These are phyloP conservation scores for Rhynchonycteris naso DNA, from an alignment of 2,797 vertebrate species.

Conservation along the genomic window DNA sequence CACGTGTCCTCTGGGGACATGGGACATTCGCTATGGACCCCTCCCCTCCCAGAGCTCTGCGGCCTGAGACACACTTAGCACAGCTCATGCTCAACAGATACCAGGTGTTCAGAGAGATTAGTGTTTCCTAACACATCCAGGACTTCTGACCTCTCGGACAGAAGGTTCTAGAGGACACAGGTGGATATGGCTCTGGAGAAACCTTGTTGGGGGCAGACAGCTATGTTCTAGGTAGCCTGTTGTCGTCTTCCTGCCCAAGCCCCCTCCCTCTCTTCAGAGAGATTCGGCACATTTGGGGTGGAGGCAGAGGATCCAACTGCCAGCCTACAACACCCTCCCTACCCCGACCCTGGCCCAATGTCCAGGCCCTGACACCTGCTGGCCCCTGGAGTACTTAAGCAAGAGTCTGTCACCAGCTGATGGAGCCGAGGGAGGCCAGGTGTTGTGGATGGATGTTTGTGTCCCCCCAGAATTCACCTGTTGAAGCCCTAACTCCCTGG, in stretches of 20 bases:
- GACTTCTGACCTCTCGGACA: background rate
- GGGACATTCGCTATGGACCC: fast-evolving
- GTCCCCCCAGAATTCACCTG: fast-evolving
- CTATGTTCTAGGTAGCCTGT: background rate
- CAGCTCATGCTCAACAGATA: background rate
- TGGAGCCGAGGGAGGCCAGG: background rate
- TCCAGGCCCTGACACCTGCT: background rate
- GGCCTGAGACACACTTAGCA: fast-evolving
- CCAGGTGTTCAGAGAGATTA: fast-evolving
- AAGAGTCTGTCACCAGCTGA: background rate
- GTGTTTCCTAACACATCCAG: background rate
- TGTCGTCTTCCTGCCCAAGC: background rate
- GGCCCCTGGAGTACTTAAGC: background rate
- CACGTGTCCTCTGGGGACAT: fast-evolving
- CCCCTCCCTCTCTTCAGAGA: background rate
- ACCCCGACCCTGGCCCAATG: no score
- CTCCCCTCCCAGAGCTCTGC: background rate
- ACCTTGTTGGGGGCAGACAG: background rate
- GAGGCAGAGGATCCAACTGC: background rate
- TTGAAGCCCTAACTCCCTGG: background rate
- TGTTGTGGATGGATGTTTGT: background rate
- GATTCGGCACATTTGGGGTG: background rate
- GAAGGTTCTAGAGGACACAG: background rate
- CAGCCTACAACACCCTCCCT: background rate
- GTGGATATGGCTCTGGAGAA: background rate